Evolutionary conservation across 2,888 invertebrate species (phyloP), one percentile per base, ranked within the genome.

Genomic region (Aporophyla lueneburgensis): DNA sequence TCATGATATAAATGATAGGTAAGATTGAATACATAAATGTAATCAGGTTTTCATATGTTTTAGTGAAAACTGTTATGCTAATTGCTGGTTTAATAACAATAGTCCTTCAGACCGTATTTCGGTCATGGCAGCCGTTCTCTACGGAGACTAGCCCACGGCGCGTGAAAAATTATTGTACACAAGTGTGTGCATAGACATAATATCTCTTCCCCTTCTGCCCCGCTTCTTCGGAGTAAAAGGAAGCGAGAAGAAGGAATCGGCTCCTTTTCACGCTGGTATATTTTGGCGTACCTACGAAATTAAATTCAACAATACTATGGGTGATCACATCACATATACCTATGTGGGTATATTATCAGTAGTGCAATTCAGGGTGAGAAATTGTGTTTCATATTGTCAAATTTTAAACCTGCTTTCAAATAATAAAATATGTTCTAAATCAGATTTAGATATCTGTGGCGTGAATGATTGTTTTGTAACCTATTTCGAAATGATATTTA

Each of bases 11-110:
- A 76, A 61, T 67, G n/a, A 21, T 33, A 21, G n/a, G 24, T 62
- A 62, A 72, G 19, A 61, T 72, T 74, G 43, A 24, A 49, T 40
- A 73, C 61, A 68, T 49, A 54, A 53, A 21, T 61, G 24, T 61
- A 61, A 76, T 68, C 16, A 67, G n/a, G 27, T 53, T 33, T 24
- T 43, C 19, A 51, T 43, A 40, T 40, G 56, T 49, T 74, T 40
- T 43, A 9, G 49, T 58, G 51, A 58, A 51, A 75, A 58, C 27
- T 74, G 5, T 74, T 27, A 9, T 27, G 21, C 16, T 63, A 49
- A 54, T 54, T 73, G 53, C 61, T 40, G 43, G 43, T 46, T 12
- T 46, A 46, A 46, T 12, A 46, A 43, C 7, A 58, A 7, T 16
- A 27, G 58, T 24, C 3, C 16, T 7, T 16, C 16, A 27, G 58